Evolutionary conservation across 2,113 vertebrate species (phyloP).

Genomic region (Megaleporinus macrocephalus): DNA sequence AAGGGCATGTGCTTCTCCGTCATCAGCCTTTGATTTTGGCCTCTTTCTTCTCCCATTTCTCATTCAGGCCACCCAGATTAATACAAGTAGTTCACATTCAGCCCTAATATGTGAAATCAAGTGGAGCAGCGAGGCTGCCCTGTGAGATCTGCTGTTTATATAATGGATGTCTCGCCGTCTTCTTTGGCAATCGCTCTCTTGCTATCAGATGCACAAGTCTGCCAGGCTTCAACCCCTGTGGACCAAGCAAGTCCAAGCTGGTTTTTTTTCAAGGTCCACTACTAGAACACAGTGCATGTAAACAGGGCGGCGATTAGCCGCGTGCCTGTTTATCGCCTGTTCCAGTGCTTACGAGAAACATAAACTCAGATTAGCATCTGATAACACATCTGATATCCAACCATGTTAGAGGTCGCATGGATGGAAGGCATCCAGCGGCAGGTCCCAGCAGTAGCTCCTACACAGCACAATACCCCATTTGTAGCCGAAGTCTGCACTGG

Average conservation of each 20-base stretch:
- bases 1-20: neutral
- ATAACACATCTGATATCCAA: conserved; percentile 50
- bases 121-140: neutral
- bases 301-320: conserved; percentile 61
- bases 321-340: conserved; percentile 45
- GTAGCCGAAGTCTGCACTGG: conserved; percentile 42
- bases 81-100: neutral
- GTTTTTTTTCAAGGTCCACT: conserved; percentile 65
- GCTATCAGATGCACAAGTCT: conserved; percentile 44
- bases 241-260: conserved; percentile 19
- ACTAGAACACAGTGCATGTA: conserved; percentile 61
- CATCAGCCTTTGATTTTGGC: neutral
- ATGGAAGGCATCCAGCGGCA: conserved; percentile 52
- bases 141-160: neutral
- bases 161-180: neutral
- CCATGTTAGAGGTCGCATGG: conserved; percentile 38
- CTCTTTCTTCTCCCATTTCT: neutral
- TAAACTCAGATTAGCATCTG: conserved; percentile 50
- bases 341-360: conserved; percentile 27
- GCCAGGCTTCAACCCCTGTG: conserved; percentile 16
- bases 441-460: conserved; percentile 26
- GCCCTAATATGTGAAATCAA: neutral
- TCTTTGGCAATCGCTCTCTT: conserved; percentile 16
- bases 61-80: conserved; percentile 8
- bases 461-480: conserved; percentile 48